Base-by-base conservation (phyloP, 2,888 invertebrate genomes). In the Hipparchia semele region DNA sequence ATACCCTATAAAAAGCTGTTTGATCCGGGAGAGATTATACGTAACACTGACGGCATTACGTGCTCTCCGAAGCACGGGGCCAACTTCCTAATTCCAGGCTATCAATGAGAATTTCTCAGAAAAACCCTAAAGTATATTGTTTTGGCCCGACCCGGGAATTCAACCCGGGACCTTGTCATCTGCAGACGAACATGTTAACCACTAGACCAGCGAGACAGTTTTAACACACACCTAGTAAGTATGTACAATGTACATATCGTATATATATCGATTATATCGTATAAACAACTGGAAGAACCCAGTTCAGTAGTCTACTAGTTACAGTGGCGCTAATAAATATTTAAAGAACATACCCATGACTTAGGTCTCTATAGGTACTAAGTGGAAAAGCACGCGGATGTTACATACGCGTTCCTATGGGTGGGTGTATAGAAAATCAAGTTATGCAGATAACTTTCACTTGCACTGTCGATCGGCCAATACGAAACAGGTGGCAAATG, bases 391-490 rank as follows among this genome's bases (percentile, higher is more conserved):
- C 59, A 72, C 70, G 51, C 70, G 71, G 73, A 73, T 46, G 75
- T 74, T 70, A 75, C 72, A 64, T 71, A 70, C 49, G 8, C 6
- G 33, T 39, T 60, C 59, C 10, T 60, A 60, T 60, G 12, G 33
- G 39, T 49, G 66, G 62, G 56, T 58, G 67, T 53, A 58, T 66
- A 70, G 69, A 66, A 66, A 65, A 71, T 23, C 23, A 53, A 58
- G 70, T 62, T 71, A 75, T 70, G 70, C 67, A 67, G 66, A 73
- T 70, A 74, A 73, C 76, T 76, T 76, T 75, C 75, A 75, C 75
- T 74, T 23, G 65, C 46, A 49, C 8, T 59, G 12, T 9, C 39
- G 51, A 61, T 58, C 49, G 58, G 62, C 56, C 67, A 58, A 67
- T 58, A 45, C 46, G 33, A 53, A 13, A 69, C 71, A 66, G 65